phyloP scores from a whole-genome alignment of 1,140 invertebrate species.

The Brachionus sp. region DNA sequence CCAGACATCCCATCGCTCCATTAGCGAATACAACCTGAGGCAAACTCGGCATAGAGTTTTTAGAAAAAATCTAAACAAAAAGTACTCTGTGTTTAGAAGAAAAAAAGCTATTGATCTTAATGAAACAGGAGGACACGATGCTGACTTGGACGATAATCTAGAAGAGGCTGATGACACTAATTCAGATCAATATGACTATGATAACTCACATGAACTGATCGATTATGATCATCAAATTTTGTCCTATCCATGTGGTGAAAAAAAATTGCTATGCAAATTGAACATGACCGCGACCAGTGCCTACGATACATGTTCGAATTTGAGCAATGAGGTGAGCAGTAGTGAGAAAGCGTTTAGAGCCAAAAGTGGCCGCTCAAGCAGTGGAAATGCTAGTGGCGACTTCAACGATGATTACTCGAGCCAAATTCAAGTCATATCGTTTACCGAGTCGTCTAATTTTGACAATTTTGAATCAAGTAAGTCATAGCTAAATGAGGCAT shows the following conservation, averaged over 20 bases:
- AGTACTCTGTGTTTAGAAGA: not conserved
- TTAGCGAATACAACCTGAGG: not conserved
- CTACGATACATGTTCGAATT: constrained; percentile 40
- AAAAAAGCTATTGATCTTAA: not conserved
- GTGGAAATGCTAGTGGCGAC: constrained; percentile 31
- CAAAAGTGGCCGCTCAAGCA: constrained; percentile 23
- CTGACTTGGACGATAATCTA: not conserved
- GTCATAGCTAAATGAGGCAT: not conserved
- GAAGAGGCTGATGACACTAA: not conserved
- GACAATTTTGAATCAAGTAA: constrained; percentile 24
- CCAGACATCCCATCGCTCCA: not conserved
- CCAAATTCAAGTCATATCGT: constrained; percentile 26
- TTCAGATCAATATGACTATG: constrained; percentile 24
- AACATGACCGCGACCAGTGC: constrained; percentile 41
- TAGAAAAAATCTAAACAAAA: not conserved
- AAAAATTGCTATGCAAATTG: not conserved
- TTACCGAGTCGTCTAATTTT: not conserved
- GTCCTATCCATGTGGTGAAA: not conserved
- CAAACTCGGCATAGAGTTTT: not conserved
- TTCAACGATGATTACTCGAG: constrained; percentile 16
- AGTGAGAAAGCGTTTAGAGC: not conserved
- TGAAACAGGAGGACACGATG: not conserved
- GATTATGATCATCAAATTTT: not conserved
- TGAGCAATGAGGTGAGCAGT: constrained; percentile 31
- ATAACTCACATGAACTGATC: constrained; percentile 19